Percentiles rank a stretch among this genome's conserved stretches.
Conservation (phyloP, 1,140 invertebrate genomes). For the Potamilus streckersoni region DNA sequence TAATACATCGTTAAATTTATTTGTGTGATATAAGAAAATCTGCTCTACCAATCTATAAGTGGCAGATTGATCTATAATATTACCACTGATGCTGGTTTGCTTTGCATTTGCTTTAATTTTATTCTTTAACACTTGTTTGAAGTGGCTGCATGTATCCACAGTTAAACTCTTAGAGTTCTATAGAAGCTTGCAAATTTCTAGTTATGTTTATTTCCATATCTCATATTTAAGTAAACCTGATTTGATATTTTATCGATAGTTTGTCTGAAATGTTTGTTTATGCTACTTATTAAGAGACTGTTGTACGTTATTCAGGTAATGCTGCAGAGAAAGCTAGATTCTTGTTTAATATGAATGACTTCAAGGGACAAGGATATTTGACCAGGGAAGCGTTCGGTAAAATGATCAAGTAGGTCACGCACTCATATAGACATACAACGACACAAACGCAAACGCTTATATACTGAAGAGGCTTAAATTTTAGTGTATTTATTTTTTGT, state of each 20-base stretch:
- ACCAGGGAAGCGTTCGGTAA: constrained; percentile 70
- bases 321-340: constrained; percentile 96
- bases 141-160: no score
- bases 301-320: constrained; percentile 76
- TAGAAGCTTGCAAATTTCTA: neutral
- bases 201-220: neutral
- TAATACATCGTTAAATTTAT: neutral
- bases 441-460: no score
- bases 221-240: neutral
- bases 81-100: no score
- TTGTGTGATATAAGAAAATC: no score
- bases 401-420: constrained; percentile 72
- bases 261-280: neutral
- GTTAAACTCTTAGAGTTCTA: neutral
- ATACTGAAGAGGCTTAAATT: no score
- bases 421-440: neutral
- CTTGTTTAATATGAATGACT: constrained; percentile 99
- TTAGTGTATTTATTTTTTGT: no score
- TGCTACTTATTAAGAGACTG: neutral
- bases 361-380: constrained; percentile 77
- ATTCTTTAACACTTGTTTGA: no score
- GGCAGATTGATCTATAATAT: no score
- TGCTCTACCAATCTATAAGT: no score
- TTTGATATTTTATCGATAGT: neutral
- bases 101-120: no score